phyloP scores from a whole-genome alignment of 2,888 invertebrate genomes.

The Acrobasis consociella region DNA sequence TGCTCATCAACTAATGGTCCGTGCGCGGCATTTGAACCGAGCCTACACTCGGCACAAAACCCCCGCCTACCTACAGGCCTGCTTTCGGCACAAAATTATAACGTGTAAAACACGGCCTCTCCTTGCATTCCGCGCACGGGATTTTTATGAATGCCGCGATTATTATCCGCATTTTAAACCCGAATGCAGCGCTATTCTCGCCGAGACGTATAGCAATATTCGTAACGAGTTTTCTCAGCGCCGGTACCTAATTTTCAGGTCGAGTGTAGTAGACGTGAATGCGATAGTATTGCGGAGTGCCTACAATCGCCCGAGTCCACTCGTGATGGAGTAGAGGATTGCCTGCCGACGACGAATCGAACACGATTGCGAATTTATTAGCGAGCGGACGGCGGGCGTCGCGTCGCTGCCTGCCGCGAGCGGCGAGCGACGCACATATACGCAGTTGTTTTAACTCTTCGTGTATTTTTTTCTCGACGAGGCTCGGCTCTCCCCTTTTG shows the following conservation, averaged over 20 bases:
- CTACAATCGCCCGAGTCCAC: conserved; percentile 49
- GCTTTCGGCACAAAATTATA: conserved; percentile 81
- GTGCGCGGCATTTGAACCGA: conserved; percentile 82
- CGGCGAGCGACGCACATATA: conserved; percentile 54
- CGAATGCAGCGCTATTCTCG: conserved; percentile 77
- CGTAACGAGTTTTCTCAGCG: conserved; percentile 80
- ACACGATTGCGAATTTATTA: conserved; percentile 81
- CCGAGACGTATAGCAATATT: conserved; percentile 80
- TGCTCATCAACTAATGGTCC: conserved; percentile 84
- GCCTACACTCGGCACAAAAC: conserved; percentile 78
- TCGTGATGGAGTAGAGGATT: conserved; percentile 52
- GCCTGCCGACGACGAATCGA: conserved; percentile 62
- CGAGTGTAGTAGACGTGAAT: conserved; percentile 55
- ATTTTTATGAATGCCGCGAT: conserved; percentile 80
- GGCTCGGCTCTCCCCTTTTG: conserved; percentile 81
- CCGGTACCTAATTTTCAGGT: conserved; percentile 76
- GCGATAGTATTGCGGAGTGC: conserved; percentile 37
- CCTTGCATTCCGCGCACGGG: conserved; percentile 79
- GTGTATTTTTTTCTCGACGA: conserved; percentile 80
- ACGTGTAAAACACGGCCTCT: conserved; percentile 80
- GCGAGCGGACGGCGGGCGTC: conserved; percentile 60
- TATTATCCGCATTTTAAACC: conserved; percentile 83
- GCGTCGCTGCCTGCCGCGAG: conserved; percentile 43
- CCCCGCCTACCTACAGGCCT: conserved; percentile 67
- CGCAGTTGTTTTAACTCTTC: conserved; percentile 78